Base-by-base conservation (phyloP, 2,113 vertebrate species). In the Lepus americanus region DNA sequence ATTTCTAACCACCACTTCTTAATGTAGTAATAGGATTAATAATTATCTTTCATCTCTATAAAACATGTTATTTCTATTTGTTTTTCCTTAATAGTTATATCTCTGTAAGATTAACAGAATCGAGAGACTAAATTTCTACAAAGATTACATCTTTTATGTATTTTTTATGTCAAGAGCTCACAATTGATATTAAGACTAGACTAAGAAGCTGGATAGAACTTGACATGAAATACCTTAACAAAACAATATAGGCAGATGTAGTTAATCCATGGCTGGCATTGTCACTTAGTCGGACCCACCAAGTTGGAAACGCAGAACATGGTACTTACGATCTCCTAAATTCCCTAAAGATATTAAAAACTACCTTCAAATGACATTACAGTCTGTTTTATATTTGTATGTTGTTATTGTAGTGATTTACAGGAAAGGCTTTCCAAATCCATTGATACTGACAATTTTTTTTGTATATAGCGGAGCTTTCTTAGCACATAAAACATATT, bases 141-240 rank as follows among this genome's bases (percentile, higher is more conserved):
- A 80, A 80, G 29, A 59, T 79, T 19, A 12, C 51, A 79, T 8
- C 7, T 11, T 72, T 2, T 59, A 39, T 81, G 7, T 19, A 53
- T 53, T 76, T 92, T 69, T 95, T 14, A 23, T 92, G 16, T n/a
- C 31, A 73, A 17, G 67, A 66, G 31, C 16, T 96, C 31, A 33
- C 69, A 33, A 51, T 85, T 86, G 12, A 73, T 88, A 89, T 51
- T 88, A 73, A 51, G 20, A 10, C 22, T 51, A 16, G 6, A 72
- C 16, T 69, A 70, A 63, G 31, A 7, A 85, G 51, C 5, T 81
- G 25, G 6, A 6, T 53, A 31, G 22, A 79, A 55, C 22, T 69
- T 12, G 11, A n/a, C 25, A 20, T 8, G 36, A 72, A 61, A 77
- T 23, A 89, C n/a, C 25, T 81, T 39, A 74, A 70, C 5, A 39